Evolutionary conservation across 1,140 invertebrate genomes (phyloP), one percentile per base, ranked within the genome.

Genomic region (Aphelenchoides avenae): DNA sequence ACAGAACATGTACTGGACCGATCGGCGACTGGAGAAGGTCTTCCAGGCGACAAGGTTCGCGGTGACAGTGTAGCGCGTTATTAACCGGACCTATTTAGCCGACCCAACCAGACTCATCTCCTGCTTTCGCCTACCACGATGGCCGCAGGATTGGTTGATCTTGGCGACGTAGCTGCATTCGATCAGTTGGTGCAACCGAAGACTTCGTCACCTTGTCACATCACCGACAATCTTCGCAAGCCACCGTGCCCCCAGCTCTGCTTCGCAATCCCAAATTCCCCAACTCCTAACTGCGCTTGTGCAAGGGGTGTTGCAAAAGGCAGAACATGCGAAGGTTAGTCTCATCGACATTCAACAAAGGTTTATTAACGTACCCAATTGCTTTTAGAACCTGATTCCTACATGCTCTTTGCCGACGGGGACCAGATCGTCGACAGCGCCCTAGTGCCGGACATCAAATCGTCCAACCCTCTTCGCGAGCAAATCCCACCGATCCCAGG

Each of bases 361-460:
- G n/a, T n/a, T n/a, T n/a, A n/a, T n/a, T n/a, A n/a, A n/a, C n/a
- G 7, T 7, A 43, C 7, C 41, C 15, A 7, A 51, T 6, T 53
- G 49, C 43, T 62, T 65, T 26, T 20, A 61, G 73, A 77, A 34
- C 75, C 73, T 6, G 64, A 77, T 15, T 84, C 84, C 15, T 81
- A 81, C 30, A 87, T 97, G 87, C 95, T 97, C 76, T 86, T 95
- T 15, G 89, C 91, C 26, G 91, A 96, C 67, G 88, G 87, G 53
- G 89, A 87, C 41, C 87, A 89, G 31, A 77, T 75, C 44, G 57
- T 75, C 1, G 75, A 77, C 22, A 66, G 68, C n/a, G 44, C 58
- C 3, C 42, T 75, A 26, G 75, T 75, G 27, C 73, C 73, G 7
- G 72, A 75, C 39, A 52, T 73, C 15, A 75, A 73, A 47, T 27